Evolutionary conservation across 2,113 vertebrate species (phyloP).

Genomic region (Numenius arquata): DNA sequence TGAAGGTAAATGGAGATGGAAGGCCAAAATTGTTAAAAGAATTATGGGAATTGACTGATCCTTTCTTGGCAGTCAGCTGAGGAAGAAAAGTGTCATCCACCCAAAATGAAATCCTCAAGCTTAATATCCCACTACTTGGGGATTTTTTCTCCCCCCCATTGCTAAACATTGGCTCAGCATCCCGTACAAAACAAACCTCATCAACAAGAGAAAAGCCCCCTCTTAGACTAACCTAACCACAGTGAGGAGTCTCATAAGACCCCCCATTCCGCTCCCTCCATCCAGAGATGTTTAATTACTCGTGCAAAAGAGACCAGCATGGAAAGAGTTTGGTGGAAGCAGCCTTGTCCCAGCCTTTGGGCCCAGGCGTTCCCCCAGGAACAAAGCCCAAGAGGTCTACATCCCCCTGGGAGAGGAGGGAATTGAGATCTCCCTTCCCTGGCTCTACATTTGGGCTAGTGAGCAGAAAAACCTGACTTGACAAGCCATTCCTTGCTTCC

Average conservation of each 20-base stretch:
- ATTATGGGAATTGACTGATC: background rate
- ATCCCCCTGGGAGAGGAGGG: accelerated
- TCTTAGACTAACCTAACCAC: background rate
- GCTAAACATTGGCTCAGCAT: background rate
- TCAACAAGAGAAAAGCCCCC: background rate
- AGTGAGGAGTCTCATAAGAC: background rate
- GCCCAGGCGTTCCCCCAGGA: background rate
- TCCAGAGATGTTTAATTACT: background rate
- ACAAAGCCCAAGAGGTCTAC: background rate
- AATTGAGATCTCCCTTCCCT: background rate
- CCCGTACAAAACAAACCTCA: background rate
- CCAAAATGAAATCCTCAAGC: background rate
- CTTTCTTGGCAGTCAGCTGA: background rate
- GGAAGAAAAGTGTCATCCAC: background rate
- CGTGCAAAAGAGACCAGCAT: background rate
- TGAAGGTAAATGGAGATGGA: background rate
- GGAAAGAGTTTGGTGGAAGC: background rate
- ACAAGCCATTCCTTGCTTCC: background rate
- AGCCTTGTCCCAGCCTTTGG: background rate
- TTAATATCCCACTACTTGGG: background rate
- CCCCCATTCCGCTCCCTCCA: background rate
- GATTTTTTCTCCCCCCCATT: background rate
- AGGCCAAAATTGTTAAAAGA: slow-evolving; percentile 17
- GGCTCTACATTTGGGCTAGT: background rate
- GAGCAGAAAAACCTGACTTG: background rate